Percentiles rank a stretch among this genome's conserved stretches.
Evolutionary conservation across 2,797 vertebrate genomes (phyloP).

Genomic region (Peromyscus eremicus): DNA sequence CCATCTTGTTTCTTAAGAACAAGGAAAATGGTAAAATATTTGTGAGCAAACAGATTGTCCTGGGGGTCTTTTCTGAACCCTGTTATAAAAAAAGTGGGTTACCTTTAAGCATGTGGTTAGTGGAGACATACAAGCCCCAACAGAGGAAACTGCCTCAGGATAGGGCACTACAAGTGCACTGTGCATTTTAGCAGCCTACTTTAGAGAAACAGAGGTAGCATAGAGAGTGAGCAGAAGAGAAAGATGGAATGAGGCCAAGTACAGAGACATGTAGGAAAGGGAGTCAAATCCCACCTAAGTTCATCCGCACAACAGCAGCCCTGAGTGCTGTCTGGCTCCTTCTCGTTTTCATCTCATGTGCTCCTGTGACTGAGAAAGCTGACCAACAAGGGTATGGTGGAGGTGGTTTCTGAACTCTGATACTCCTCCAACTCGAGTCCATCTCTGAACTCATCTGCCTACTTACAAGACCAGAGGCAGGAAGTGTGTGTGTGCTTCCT

Average conservation of each 20-base stretch:
- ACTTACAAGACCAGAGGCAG: neutral
- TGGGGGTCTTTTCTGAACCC: neutral
- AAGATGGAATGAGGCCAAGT: neutral
- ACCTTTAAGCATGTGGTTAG: constrained; percentile 18
- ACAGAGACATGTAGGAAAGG: neutral
- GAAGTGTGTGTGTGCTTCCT: neutral
- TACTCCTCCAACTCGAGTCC: neutral
- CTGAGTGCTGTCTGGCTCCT: neutral
- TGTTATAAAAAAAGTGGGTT: neutral
- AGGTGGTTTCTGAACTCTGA: neutral
- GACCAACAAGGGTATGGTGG: neutral
- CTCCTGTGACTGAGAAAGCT: neutral
- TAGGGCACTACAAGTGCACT: neutral
- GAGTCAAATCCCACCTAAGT: neutral
- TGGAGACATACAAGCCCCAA: neutral
- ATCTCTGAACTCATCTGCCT: neutral
- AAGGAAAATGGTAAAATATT: neutral
- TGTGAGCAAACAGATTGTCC: neutral
- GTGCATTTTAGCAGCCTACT: neutral
- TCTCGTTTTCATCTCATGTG: neutral
- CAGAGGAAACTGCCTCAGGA: neutral
- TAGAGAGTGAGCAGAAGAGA: neutral
- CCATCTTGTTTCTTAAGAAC: constrained; percentile 48
- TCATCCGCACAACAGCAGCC: too few relatives aligned
- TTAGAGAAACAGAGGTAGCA: neutral